Conservation (phyloP, 2,888 invertebrate genomes). For the Epinotia ramella region DNA sequence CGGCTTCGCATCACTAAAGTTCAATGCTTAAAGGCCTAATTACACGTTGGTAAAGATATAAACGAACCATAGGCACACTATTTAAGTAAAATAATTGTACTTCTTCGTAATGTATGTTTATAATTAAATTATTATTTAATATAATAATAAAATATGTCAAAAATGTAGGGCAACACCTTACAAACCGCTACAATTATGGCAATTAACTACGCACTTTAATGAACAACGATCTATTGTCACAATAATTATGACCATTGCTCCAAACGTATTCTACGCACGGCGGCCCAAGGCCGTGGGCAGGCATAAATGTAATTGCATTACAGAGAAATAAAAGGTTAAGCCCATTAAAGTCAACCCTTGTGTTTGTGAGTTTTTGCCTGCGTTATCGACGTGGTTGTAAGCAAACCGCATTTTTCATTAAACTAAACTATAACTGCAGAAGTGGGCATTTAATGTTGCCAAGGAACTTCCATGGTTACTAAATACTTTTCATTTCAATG, state of each 20-base stretch:
- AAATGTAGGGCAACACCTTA: constrained; percentile 9
- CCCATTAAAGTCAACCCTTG: constrained; percentile 63
- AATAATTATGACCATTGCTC: constrained; percentile 35
- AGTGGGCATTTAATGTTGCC: constrained; percentile 5
- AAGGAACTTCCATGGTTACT: constrained; percentile 5
- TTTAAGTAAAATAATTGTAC: background rate
- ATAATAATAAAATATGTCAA: background rate
- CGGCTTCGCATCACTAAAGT: background rate
- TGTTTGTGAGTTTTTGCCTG: constrained; percentile 58
- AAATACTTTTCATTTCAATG: constrained; percentile 8
- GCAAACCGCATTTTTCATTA: constrained; percentile 59
- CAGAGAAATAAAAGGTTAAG: constrained; percentile 76
- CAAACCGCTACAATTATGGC: constrained; percentile 19
- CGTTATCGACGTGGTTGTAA: constrained; percentile 58
- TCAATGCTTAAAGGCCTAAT: no score
- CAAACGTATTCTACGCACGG: constrained; percentile 52
- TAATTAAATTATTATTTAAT: background rate
- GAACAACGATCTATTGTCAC: constrained; percentile 24
- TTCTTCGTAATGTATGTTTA: no score
- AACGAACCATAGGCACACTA: no score
- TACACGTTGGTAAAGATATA: no score
- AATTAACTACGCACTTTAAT: constrained; percentile 42
- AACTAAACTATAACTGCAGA: constrained; percentile 40
- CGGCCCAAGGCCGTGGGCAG: constrained; percentile 58
- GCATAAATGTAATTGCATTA: constrained; percentile 69